phyloP scores from a whole-genome alignment of 1,140 invertebrate genomes.

The Sarcophaga peregrina region DNA sequence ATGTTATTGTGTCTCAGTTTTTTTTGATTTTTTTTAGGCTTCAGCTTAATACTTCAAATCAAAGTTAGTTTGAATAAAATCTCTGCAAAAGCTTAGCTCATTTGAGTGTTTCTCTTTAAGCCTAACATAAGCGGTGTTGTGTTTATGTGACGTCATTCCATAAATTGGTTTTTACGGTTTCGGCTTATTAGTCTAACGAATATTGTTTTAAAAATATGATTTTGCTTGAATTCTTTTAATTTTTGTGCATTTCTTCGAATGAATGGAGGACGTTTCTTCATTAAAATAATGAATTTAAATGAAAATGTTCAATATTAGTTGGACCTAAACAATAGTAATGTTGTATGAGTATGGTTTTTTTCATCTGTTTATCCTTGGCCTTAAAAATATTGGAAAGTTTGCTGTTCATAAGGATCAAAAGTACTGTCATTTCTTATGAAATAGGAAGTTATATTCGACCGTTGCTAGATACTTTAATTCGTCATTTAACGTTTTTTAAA shows the following conservation, averaged over 20 bases:
- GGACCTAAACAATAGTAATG: too few species aligned
- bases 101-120: neutral
- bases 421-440: too few species aligned
- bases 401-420: too few species aligned
- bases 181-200: neutral
- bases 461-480: too few species aligned
- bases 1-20: neutral
- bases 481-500: too few species aligned
- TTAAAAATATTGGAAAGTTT: too few species aligned
- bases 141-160: constrained; percentile 16
- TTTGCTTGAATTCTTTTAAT: neutral
- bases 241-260: constrained; percentile 17
- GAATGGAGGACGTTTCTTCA: neutral
- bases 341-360: too few species aligned
- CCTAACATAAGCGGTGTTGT: neutral
- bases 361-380: too few species aligned
- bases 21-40: constrained; percentile 1
- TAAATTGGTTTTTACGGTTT: neutral
- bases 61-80: neutral
- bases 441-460: too few species aligned
- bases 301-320: too few species aligned
- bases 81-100: constrained; percentile 18
- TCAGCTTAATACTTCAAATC: neutral
- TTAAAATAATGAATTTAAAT: too few species aligned
- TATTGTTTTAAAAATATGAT: neutral